These are phyloP conservation scores for Lasioglossum pauxillum DNA, from an alignment of 2,888 invertebrate genomes.

Conservation along the genomic window DNA sequence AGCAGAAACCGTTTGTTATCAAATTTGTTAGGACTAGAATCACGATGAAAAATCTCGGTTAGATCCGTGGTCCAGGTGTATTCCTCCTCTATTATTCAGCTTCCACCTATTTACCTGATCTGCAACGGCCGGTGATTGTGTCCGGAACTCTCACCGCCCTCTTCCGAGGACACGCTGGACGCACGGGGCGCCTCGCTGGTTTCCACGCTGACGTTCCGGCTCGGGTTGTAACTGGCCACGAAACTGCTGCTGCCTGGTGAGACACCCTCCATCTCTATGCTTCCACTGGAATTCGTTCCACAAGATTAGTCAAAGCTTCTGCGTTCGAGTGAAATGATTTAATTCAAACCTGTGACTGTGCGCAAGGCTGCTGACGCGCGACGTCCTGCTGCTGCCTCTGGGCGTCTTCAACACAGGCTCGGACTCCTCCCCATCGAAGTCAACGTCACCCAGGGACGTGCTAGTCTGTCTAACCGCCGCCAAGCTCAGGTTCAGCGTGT, in stretches of 20 bases:
- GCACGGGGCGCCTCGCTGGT: conserved; percentile 84
- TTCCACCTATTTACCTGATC: conserved; percentile 75
- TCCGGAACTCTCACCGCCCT: conserved; percentile 79
- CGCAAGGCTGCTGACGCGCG: conserved; percentile 89
- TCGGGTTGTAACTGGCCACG: conserved; percentile 81
- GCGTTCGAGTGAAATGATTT: background rate
- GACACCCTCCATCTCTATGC: conserved; percentile 83
- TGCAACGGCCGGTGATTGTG: conserved; percentile 81
- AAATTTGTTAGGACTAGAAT: conserved; percentile 63
- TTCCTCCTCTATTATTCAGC: background rate
- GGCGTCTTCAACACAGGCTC: conserved; percentile 83
- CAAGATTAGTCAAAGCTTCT: background rate
- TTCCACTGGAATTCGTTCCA: conserved; percentile 73
- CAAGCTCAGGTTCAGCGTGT: conserved; percentile 71
- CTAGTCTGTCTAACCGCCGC: conserved; percentile 80
- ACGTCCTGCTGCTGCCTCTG: conserved; percentile 86
- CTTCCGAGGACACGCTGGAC: conserved; percentile 84
- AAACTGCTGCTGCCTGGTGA: conserved; percentile 83
- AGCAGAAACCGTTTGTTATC: conserved; percentile 81
- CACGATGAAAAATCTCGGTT: conserved; percentile 41
- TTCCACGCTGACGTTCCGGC: conserved; percentile 84
- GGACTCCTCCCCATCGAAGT: conserved; percentile 81
- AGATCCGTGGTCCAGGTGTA: conserved; percentile 14
- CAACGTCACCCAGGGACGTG: conserved; percentile 80
- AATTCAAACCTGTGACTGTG: conserved; percentile 88